A percentile compares a stretch with the other conserved stretches of the same genome.
These are phyloP conservation scores for Caranx melampygus DNA, from an alignment of 2,113 vertebrate genomes.

Conservation along the genomic window DNA sequence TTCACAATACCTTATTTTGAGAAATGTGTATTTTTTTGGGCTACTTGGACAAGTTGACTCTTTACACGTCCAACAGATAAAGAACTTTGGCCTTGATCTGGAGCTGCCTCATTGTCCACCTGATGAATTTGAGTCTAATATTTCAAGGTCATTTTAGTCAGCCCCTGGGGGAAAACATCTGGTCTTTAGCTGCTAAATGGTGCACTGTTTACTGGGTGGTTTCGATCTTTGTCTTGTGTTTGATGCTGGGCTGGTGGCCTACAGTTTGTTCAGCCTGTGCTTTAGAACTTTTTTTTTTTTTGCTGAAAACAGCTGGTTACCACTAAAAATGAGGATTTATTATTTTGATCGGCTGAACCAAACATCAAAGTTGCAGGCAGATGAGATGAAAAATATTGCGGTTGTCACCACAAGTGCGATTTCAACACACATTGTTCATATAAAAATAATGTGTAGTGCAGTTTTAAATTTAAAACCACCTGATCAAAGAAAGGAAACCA, in stretches of 20 bases:
- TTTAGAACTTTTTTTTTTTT: background rate
- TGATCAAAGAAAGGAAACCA: background rate
- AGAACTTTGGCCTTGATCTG: no score
- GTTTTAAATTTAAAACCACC: background rate
- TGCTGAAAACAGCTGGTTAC: background rate
- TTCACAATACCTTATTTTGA: background rate
- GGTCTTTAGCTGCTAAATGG: background rate
- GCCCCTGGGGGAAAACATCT: background rate
- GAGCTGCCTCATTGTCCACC: background rate
- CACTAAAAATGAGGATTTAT: background rate
- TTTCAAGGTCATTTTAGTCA: background rate
- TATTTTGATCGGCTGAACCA: background rate
- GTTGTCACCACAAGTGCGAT: no score
- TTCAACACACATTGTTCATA: background rate
- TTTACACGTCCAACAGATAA: no score
- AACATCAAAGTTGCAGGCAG: background rate
- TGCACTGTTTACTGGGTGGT: background rate
- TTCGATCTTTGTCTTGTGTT: background rate
- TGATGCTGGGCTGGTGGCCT: background rate
- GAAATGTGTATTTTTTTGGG: background rate
- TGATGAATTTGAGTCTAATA: background rate
- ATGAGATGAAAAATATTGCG: no score
- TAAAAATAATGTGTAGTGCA: background rate
- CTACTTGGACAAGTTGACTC: no score
- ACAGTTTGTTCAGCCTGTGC: background rate